Base-by-base conservation (phyloP, 2,797 vertebrate genomes). In the Brachyrhaphis roseni region DNA sequence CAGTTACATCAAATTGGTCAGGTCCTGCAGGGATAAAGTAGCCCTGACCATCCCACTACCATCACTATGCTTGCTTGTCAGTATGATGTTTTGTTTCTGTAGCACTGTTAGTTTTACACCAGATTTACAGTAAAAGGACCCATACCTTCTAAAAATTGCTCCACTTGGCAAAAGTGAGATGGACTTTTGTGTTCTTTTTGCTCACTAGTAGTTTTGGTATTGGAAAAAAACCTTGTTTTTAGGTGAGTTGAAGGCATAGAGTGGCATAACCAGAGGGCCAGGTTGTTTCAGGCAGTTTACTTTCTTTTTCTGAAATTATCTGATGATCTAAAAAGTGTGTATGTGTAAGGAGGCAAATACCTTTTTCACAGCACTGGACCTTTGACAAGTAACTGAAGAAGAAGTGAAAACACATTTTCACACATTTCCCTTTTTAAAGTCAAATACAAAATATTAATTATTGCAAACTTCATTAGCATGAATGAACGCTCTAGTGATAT, bases 401-500 rank as follows among this genome's bases (percentile, higher is more conserved):
- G 74, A 41, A 18, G 28, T 18, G 39, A 57, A 64, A 39, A 47
- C 77, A 86, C 43, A 79, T 78, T 84, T 79, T 62, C 72, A 10
- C 28, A 73, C 71, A 16, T 34, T 53, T 57, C 36, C 66, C 72
- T 75, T 82, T 92, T 86, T 80, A 89, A 16, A 78, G 72, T 76
- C 66, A 86, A 91, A 89, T 83, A 81, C 20, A 12, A 88, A 82
- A 81, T 87, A 83, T 87, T 76, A 84, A 91, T 91, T 88, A 92
- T 88, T 87, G 85, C 87, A 91, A 88, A 87, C 73, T 85, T 86
- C 84, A 86, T 91, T 90, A 85, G 80, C 81, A 80, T 78, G 83
- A 90, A 89, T 77, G 85, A 92, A 89, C 74, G 83, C 79, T 80
- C 70, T 43, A 11, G 75, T 91, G 92, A 91, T 88, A 91, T 91